These are phyloP conservation scores for Lepidurus packardi DNA, from an alignment of 1,140 invertebrate species.

Conservation along the genomic window DNA sequence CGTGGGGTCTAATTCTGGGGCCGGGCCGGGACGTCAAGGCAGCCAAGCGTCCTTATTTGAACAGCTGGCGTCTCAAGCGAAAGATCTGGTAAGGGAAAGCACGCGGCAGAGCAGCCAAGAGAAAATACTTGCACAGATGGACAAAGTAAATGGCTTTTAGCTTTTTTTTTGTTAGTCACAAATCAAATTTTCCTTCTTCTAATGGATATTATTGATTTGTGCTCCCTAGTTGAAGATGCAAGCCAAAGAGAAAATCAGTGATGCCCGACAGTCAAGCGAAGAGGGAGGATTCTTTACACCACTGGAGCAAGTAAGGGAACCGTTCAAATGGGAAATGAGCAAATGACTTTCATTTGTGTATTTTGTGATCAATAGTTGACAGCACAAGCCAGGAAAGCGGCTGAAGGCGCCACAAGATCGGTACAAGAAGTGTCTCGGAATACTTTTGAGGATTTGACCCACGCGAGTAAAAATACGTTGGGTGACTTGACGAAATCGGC, in stretches of 20 bases:
- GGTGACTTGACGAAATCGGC: slow-evolving; percentile 86
- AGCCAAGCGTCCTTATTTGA: slow-evolving; percentile 66
- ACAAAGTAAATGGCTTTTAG: slow-evolving; percentile 57
- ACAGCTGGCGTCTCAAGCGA: slow-evolving; percentile 76
- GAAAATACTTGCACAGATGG: slow-evolving; percentile 79
- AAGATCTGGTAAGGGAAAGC: slow-evolving; percentile 75
- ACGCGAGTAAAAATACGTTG: slow-evolving; percentile 77
- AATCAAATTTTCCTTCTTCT: too few relatives aligned
- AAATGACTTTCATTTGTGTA: not conserved
- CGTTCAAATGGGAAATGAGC: slow-evolving; percentile 9
- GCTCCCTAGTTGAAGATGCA: slow-evolving; percentile 51
- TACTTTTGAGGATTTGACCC: slow-evolving; percentile 78
- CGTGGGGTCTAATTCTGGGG: slow-evolving; percentile 24
- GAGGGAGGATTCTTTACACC: slow-evolving; percentile 64
- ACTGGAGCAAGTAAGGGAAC: slow-evolving; percentile 59
- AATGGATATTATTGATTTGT: not conserved
- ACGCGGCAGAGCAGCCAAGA: slow-evolving; percentile 83
- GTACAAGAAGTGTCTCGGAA: slow-evolving; percentile 73
- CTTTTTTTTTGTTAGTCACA: not conserved
- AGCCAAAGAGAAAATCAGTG: slow-evolving; percentile 61
- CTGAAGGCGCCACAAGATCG: slow-evolving; percentile 74
- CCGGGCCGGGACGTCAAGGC: slow-evolving; percentile 43
- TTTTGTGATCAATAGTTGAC: slow-evolving; percentile 57
- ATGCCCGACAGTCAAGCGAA: slow-evolving; percentile 44
- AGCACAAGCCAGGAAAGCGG: slow-evolving; percentile 78